Percentiles rank a stretch among this genome's conserved stretches.
These are phyloP conservation scores for Drosophila pullipes DNA, from an alignment of 2,888 invertebrate genomes.

Conservation along the genomic window DNA sequence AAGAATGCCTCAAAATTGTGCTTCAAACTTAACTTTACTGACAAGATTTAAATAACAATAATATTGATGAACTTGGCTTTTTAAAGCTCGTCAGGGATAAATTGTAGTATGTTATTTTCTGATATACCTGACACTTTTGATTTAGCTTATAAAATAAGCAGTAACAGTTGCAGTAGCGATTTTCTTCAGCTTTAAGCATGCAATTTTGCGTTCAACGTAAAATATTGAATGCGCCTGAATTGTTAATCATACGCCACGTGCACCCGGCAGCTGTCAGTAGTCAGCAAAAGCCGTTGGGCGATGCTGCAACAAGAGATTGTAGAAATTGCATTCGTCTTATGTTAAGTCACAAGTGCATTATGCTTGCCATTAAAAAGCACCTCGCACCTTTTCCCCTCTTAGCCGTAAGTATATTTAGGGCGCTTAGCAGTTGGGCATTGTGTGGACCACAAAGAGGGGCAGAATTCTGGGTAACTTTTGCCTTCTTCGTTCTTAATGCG, in stretches of 20 bases:
- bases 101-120: background rate
- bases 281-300: conserved; percentile 13
- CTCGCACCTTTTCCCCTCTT: too few species aligned
- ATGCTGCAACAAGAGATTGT: conserved; percentile 3
- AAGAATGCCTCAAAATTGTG: background rate
- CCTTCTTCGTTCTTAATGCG: conserved; percentile 26
- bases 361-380: conserved; percentile 5
- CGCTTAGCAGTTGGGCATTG: conserved; percentile 13
- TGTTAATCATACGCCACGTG: conserved; percentile 77
- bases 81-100: background rate
- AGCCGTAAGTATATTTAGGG: conserved; percentile 12
- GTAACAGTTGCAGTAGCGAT: background rate
- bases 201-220: conserved; percentile 47
- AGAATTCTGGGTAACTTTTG: conserved; percentile 24
- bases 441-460: conserved; percentile 18
- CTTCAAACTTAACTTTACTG: background rate
- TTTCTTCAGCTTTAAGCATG: conserved; percentile 21
- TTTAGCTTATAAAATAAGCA: background rate
- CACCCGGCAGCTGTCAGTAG: conserved; percentile 36
- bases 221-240: conserved; percentile 64
- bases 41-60: background rate
- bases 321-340: conserved; percentile 8
- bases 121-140: too few species aligned
- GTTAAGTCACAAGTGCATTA: conserved; percentile 26
- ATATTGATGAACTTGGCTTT: background rate